phyloP scores from a whole-genome alignment of 2,888 invertebrate genomes.

The Ormyrus labotus region DNA sequence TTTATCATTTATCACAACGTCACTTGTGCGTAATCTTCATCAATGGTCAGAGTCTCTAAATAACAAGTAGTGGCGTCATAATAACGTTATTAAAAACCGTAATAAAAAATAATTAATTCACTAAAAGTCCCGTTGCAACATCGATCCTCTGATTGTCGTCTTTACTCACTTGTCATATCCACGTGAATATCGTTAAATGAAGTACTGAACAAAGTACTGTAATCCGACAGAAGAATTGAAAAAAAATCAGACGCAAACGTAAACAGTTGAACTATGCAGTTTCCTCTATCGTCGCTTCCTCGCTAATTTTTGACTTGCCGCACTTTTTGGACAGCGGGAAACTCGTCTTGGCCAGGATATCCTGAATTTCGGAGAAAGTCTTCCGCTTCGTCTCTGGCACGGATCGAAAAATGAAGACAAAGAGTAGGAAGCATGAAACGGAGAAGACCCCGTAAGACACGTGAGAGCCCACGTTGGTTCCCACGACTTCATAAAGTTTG shows the following conservation, averaged over 20 bases:
- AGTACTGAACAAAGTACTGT: conserved; percentile 5
- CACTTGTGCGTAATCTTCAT: conserved; percentile 43
- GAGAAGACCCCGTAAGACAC: conserved; percentile 69
- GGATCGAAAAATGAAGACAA: conserved; percentile 66
- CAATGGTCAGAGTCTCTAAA: not conserved
- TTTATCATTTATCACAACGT: conserved; percentile 49
- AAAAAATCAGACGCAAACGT: not conserved
- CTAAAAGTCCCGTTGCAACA: not conserved
- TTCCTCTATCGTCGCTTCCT: conserved; percentile 26
- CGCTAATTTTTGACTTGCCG: not conserved
- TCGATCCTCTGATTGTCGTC: not conserved
- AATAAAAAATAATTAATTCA: conserved; percentile 40
- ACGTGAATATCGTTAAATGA: not conserved
- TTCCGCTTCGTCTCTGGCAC: conserved; percentile 73
- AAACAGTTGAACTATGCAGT: conserved; percentile 40
- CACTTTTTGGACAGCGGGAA: conserved; percentile 30
- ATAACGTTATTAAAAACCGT: conserved; percentile 19
- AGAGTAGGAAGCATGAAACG: conserved; percentile 66
- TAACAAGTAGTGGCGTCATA: not conserved
- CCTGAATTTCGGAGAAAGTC: conserved; percentile 70
- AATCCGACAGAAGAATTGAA: not conserved
- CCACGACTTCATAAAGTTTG: conserved; percentile 69
- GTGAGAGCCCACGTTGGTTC: conserved; percentile 62
- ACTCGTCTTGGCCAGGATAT: conserved; percentile 59
- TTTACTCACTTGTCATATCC: not conserved